These are phyloP conservation scores for Pangasius krempfi DNA, from an alignment of 2,797 vertebrate species.

Conservation along the genomic window DNA sequence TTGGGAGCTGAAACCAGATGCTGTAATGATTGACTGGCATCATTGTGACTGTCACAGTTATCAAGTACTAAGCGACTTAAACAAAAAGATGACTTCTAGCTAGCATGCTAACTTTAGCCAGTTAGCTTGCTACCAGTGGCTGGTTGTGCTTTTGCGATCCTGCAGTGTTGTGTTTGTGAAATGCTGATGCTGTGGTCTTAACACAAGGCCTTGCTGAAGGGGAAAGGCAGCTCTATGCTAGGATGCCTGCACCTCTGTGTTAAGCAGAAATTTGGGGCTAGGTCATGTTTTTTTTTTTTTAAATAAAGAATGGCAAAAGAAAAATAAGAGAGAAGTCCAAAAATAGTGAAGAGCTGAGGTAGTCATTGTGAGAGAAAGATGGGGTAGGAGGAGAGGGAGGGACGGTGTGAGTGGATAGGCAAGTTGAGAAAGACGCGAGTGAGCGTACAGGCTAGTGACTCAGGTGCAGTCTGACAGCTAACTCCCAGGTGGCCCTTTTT, in stretches of 20 bases:
- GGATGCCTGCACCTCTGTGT: not conserved
- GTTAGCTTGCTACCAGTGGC: not conserved
- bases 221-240: not conserved
- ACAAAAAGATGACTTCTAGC: not conserved
- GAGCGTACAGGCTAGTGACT: not conserved
- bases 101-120: not conserved
- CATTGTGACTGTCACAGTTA: not conserved
- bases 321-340: not conserved
- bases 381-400: not conserved
- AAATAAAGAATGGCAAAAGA: not conserved
- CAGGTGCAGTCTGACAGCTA: constrained; percentile 37
- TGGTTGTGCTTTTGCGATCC: not conserved
- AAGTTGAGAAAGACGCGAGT: not conserved
- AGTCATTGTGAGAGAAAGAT: not conserved
- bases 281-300: too few species aligned
- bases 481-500: constrained; percentile 32
- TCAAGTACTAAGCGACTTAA: not conserved
- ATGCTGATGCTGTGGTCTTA: not conserved
- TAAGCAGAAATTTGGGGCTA: not conserved
- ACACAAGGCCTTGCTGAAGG: not conserved
- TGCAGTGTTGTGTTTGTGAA: not conserved
- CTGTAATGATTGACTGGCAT: not conserved
- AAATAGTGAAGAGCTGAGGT: not conserved
- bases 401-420: not conserved
- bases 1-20: not conserved